Conservation (phyloP, 2,888 invertebrate species). For the Rhamnusium bicolor region DNA sequence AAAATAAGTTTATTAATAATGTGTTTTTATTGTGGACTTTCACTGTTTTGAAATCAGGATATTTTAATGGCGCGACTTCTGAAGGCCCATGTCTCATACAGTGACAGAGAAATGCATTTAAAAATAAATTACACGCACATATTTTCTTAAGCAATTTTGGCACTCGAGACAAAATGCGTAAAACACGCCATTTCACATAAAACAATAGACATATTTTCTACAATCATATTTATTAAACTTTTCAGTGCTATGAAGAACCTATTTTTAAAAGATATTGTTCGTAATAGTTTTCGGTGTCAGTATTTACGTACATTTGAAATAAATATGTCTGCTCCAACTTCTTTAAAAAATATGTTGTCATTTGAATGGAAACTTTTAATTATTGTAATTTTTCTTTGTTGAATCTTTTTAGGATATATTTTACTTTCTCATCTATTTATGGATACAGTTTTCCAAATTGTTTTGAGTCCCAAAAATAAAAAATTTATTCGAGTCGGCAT, state of each 20-base stretch:
- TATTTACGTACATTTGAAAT: not conserved
- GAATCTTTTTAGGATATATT: too few relatives aligned
- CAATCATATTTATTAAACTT: not conserved
- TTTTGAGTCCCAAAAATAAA: too few relatives aligned
- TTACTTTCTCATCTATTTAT: too few relatives aligned
- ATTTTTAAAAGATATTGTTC: too few relatives aligned
- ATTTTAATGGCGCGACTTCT: not conserved
- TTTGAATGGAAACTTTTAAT: too few relatives aligned
- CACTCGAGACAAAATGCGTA: not conserved
- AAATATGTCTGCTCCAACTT: not conserved
- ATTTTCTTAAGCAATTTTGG: not conserved
- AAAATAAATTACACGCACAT: not conserved
- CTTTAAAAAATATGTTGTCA: not conserved
- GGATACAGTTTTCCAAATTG: too few relatives aligned
- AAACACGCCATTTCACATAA: not conserved
- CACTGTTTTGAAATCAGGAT: not conserved
- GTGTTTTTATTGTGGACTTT: not conserved
- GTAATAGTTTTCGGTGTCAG: not conserved
- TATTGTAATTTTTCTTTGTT: too few relatives aligned
- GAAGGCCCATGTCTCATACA: not conserved
- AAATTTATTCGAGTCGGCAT: too few relatives aligned
- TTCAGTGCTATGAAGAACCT: not conserved
- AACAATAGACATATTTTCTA: not conserved
- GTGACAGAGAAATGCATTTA: not conserved
- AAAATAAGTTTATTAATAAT: not conserved